Evolutionary conservation across 2,797 vertebrate species (phyloP), one percentile per base, ranked within the genome.

Genomic region (Hapalemur alaotrensis): DNA sequence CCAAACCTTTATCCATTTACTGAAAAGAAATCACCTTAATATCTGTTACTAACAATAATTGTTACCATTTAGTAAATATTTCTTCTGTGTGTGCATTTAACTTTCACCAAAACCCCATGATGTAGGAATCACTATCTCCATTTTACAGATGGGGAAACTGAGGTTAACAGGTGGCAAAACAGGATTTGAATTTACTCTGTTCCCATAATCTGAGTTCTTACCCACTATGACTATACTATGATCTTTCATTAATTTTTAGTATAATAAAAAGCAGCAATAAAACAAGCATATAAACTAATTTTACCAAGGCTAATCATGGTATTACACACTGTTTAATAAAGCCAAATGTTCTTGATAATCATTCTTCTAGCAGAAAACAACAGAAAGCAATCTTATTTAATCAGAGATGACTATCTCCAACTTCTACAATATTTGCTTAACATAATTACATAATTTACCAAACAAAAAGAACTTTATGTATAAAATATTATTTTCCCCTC

Each of bases 291-390:
- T 52, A 38, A 89, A 67, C 48, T 70, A 78, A 59, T 90, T 84
- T 90, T 70, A 70, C 28, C 41, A 61, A 52, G 7, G n/a, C 10
- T 95, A 76, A 81, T 59, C 32, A 67, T 48, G 59, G n/a, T 35
- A 83, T 84, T 57, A 46, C 2, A 89, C 23, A 57, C 52, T 41
- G 87, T 59, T 78, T 85, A 70, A 83, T 57, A 70, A 38, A 91
- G 35, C 8, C 30, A 70, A 73, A 38, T 67, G 7, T 82, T 65
- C 67, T 69, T 78, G 32, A 76, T 48, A 83, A 89, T 59, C 28
- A 92, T 63, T 92, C 35, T 69, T 78, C 32, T 85, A 57, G 61
- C 35, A 95, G 70, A 78, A 89, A 95, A 70, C 10, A 67, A 78
- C n/a, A 43, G n/a, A 63, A 85, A 91, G 35, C 50, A 25, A 52